Base-by-base conservation (phyloP, 2,113 vertebrate species). In the Sinocyclocheilus rhinocerous region DNA sequence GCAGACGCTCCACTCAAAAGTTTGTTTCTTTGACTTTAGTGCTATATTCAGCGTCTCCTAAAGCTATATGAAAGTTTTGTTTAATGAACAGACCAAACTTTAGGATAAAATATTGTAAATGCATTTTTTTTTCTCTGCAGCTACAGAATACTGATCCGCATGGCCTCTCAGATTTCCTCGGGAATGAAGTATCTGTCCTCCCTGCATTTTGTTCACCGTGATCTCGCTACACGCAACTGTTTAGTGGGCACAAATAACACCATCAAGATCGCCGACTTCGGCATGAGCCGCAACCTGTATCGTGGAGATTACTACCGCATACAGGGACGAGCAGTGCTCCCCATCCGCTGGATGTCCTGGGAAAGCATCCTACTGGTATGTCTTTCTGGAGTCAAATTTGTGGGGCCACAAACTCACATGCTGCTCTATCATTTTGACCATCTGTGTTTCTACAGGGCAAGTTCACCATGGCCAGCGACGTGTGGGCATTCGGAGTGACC, bases 321-420 rank as follows among this genome's bases (percentile, higher is more conserved):
- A 93, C 97, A 99, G 92, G 98, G 98, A 29, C 93, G 98, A 4
- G 98, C 98, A 0, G 97, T 99, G 69, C 96, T 99, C n/a, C 98
- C 98, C 6, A 99, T 99, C 84, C 97, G 98, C 89, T 99, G 98
- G 98, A 99, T 99, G 98, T 98, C 98, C 6, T 99, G 98, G 98
- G 98, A 99, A 91, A 99, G 98, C 93, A 97, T 99, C 86, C 93
- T 99, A 11, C 92, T 99, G 95, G 98, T 99, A 91, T 69, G 93
- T 33, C 39, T n/a, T 61, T 7, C 1, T 18, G 29, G 33, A 55
- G 8, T 45, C 4, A 45, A 29, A 83, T 7, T n/a, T 76, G 57
- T 12, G n/a, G 6, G 10, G 48, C 11, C 29, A 18, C 16, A 65
- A 65, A n/a, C 57, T 29, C 8, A 13, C 33, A 36, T 0, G 1